Conservation (phyloP, 2,888 invertebrate genomes). For the Eupeodes latifasciatus region DNA sequence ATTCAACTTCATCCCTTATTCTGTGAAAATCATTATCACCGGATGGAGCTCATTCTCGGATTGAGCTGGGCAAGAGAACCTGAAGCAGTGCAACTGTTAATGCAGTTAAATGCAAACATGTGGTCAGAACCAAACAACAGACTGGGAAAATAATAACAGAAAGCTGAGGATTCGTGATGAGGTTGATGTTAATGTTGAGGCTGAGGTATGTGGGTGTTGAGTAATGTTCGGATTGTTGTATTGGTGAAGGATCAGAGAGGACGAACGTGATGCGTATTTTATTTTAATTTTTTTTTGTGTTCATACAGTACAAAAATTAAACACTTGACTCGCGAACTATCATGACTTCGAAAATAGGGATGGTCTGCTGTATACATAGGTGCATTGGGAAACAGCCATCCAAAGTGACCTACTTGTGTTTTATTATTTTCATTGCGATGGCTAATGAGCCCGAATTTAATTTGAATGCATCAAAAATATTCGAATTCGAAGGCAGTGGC, state of each 20-base stretch:
- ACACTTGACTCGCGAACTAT: slow-evolving; percentile 8
- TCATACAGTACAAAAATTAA: background rate
- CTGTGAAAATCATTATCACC: slow-evolving; percentile 64
- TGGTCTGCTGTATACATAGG: background rate
- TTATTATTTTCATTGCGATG: slow-evolving; percentile 27
- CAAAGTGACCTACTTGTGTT: slow-evolving; percentile 65
- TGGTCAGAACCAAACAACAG: slow-evolving; percentile 70
- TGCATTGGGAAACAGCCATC: slow-evolving; percentile 6
- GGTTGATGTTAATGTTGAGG: slow-evolving; percentile 27
- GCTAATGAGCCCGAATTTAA: slow-evolving; percentile 70
- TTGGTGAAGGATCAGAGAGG: slow-evolving; percentile 43
- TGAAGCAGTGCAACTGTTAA: slow-evolving; percentile 71
- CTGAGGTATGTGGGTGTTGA: slow-evolving; percentile 16
- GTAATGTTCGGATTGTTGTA: slow-evolving; percentile 4
- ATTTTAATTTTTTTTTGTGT: background rate
- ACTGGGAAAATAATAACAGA: slow-evolving; percentile 64
- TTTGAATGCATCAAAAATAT: slow-evolving; percentile 58
- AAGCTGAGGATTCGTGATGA: background rate
- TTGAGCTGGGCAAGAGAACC: slow-evolving; percentile 33
- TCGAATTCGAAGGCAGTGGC: slow-evolving; percentile 8
- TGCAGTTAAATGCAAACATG: slow-evolving; percentile 75
- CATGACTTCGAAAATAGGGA: background rate
- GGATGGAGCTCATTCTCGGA: slow-evolving; percentile 64
- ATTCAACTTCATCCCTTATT: slow-evolving; percentile 30
- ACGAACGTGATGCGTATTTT: slow-evolving; percentile 44